A percentile compares a stretch with the other conserved stretches of the same genome.
These are phyloP conservation scores for Herpailurus yagouaroundi DNA, from an alignment of 2,113 vertebrate species.

Conservation along the genomic window DNA sequence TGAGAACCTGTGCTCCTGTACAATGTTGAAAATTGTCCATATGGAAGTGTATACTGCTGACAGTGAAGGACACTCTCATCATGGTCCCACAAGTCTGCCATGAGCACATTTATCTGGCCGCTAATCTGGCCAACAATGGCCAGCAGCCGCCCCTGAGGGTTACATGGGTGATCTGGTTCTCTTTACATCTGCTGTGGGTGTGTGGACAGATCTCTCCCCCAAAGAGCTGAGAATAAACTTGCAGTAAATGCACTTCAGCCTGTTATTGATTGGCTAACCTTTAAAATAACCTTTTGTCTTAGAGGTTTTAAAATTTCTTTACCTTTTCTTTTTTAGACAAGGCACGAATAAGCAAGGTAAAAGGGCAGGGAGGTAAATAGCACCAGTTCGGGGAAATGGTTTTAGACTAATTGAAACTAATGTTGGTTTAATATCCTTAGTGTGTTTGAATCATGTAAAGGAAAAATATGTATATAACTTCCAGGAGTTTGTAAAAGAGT, in stretches of 20 bases:
- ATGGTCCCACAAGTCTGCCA: neutral
- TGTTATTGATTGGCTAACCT: slow-evolving; percentile 33
- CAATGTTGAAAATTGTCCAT: neutral
- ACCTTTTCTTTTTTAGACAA: neutral
- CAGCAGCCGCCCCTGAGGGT: neutral
- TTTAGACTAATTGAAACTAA: neutral
- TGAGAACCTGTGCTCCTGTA: neutral
- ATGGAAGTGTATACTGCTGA: neutral
- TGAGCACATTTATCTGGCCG: neutral
- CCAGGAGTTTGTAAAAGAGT: neutral
- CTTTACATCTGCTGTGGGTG: neutral
- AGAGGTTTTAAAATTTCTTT: neutral
- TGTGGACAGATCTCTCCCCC: neutral
- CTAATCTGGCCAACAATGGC: neutral
- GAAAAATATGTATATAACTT: neutral
- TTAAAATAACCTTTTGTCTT: slow-evolving; percentile 49
- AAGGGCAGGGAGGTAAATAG: neutral
- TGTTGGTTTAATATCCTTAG: neutral
- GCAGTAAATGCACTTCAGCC: neutral
- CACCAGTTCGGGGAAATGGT: neutral
- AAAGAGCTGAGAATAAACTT: neutral
- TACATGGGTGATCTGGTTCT: neutral
- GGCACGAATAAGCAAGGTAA: neutral
- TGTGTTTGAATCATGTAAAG: neutral
- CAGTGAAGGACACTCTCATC: neutral